Evolutionary conservation across 2,113 vertebrate genomes (phyloP).

Genomic region (Helogale parvula): DNA sequence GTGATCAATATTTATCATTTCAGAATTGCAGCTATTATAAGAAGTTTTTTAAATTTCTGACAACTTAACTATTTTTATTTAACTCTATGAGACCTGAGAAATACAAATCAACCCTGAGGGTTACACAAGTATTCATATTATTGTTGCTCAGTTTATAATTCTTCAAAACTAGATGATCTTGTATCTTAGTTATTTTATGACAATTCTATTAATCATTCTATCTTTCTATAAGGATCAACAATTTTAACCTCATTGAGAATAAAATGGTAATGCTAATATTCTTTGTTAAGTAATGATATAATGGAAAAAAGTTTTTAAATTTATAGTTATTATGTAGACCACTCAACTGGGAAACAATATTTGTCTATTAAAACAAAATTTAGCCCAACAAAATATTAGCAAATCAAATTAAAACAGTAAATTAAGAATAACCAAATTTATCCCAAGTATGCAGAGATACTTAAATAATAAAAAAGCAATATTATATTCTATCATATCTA

Average conservation of each 20-base stretch:
- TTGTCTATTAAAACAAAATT: background rate
- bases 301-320: background rate
- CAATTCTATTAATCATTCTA: background rate
- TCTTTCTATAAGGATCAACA: background rate
- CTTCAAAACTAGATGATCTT: background rate
- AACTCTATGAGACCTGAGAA: background rate
- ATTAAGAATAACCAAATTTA: background rate
- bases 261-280: background rate
- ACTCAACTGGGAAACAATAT: background rate
- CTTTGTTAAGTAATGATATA: background rate
- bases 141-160: background rate
- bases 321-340: background rate
- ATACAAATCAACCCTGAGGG: background rate
- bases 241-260: background rate
- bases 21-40: background rate
- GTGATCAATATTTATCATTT: background rate
- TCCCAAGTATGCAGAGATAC: background rate
- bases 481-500: background rate
- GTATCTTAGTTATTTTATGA: background rate
- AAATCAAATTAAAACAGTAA: background rate
- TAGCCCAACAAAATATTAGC: background rate
- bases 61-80: background rate
- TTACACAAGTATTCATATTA: background rate
- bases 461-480: background rate
- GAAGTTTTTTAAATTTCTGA: background rate